These are phyloP conservation scores for Grammomys surdaster DNA, from an alignment of 2,113 vertebrate genomes.

Conservation along the genomic window DNA sequence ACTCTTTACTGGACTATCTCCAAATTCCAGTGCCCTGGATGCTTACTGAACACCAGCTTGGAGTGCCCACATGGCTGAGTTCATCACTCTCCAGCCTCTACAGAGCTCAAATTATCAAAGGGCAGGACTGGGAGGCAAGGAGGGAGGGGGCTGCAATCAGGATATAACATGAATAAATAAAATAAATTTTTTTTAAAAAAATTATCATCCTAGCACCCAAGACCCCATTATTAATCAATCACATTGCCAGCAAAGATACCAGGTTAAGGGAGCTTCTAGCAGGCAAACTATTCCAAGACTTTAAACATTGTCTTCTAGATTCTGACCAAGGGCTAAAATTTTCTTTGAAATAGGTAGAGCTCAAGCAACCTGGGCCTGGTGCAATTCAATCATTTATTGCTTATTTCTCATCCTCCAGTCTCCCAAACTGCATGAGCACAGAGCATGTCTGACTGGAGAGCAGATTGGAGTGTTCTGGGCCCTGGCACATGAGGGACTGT, in stretches of 20 bases:
- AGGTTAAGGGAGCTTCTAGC: background rate
- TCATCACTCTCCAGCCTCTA: background rate
- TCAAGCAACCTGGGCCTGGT: background rate
- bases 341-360: background rate
- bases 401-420: background rate
- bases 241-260: background rate
- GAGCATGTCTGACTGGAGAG: background rate
- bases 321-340: background rate
- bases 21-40: background rate
- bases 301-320: background rate
- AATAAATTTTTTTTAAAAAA: background rate
- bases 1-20: background rate
- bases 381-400: background rate
- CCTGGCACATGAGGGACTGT: conserved; percentile 74
- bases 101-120: background rate
- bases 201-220: background rate
- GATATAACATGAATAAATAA: too few relatives aligned
- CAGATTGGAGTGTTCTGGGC: background rate
- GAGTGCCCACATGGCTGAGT: too few relatives aligned
- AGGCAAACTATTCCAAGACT: background rate
- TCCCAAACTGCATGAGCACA: background rate
- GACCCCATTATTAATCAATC: background rate
- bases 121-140: too few relatives aligned
- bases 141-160: too few relatives aligned
- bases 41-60: too few relatives aligned